Evolutionary conservation across 2,888 invertebrate species (phyloP).

Genomic region (Clivina fossor): DNA sequence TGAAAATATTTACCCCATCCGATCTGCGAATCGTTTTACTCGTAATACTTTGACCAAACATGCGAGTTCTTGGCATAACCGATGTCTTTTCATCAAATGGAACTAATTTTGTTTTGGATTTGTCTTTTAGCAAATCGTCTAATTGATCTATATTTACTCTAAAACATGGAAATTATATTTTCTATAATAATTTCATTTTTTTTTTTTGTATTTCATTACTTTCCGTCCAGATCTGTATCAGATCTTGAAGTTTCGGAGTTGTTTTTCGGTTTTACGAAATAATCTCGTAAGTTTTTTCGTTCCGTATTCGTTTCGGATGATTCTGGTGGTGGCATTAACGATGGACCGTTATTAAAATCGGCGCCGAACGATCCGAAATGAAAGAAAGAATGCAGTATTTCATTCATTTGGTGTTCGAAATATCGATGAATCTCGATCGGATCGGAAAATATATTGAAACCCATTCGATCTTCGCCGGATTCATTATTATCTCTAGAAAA

Average conservation of each 20-base stretch:
- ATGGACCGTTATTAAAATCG: conserved; percentile 9
- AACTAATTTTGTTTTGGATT: conserved; percentile 28
- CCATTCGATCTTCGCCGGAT: conserved; percentile 33
- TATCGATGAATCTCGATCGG: conserved; percentile 63
- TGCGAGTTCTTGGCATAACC: conserved; percentile 39
- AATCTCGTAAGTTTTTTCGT: conserved; percentile 53
- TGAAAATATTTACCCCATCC: conserved; percentile 55
- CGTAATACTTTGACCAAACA: conserved; percentile 58
- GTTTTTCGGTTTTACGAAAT: conserved; percentile 59
- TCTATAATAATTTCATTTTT: conserved; percentile 31
- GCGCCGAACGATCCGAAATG: conserved; percentile 39
- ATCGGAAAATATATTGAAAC: conserved; percentile 61
- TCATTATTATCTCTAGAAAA: conserved; percentile 6
- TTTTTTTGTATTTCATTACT: conserved; percentile 50
- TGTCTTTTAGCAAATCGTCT: conserved; percentile 41
- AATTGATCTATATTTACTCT: conserved; percentile 44
- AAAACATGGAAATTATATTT: conserved; percentile 33
- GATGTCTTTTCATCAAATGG: conserved; percentile 42
- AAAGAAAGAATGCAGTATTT: conserved; percentile 57
- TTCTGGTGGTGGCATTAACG: conserved; percentile 7
- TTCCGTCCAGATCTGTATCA: conserved; percentile 61
- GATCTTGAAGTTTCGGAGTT: conserved; percentile 45
- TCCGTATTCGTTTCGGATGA: too few relatives aligned
- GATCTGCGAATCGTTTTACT: conserved; percentile 58
- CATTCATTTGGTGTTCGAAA: conserved; percentile 63